phyloP scores from a whole-genome alignment of 2,113 vertebrate species.

The Chloroceryle aenea region DNA sequence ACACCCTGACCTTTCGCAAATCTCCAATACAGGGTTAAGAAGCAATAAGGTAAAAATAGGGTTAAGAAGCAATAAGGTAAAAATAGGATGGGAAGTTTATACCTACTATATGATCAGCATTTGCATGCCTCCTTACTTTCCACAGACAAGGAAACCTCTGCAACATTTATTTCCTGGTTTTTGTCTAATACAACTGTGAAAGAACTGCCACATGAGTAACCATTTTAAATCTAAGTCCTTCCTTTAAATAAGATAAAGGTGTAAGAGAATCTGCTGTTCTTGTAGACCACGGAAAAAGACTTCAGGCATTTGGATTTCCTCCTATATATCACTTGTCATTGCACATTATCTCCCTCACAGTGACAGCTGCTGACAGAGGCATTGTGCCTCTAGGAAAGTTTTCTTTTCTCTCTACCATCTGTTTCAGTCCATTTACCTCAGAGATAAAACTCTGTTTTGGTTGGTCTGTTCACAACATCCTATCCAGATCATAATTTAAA shows the following conservation, averaged over 20 bases:
- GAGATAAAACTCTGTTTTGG: constrained; percentile 55
- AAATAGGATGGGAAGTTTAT: neutral
- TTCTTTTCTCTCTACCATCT: constrained; percentile 57
- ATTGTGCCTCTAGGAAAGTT: constrained; percentile 59
- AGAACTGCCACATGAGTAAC: neutral
- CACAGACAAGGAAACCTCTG: neutral
- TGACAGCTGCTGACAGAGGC: constrained; percentile 73
- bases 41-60: neutral
- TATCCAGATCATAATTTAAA: constrained; percentile 61
- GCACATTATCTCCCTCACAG: constrained; percentile 61
- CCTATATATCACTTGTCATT: constrained; percentile 38
- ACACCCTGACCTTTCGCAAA: rapidly evolving
- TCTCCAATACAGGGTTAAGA: neutral
- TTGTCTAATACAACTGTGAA: neutral
- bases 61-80: neutral
- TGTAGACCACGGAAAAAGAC: neutral
- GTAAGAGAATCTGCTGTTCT: neutral
- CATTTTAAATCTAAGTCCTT: neutral
- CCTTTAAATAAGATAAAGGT: constrained; percentile 16
- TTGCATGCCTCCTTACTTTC: neutral
- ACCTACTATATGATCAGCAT: neutral
- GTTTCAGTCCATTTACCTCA: constrained; percentile 72
- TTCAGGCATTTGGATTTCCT: constrained; percentile 24
- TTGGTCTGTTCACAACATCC: constrained; percentile 32
- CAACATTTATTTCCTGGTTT: neutral